These are phyloP conservation scores for Nesogale talazaci DNA, from an alignment of 2,113 vertebrate genomes.

Conservation along the genomic window DNA sequence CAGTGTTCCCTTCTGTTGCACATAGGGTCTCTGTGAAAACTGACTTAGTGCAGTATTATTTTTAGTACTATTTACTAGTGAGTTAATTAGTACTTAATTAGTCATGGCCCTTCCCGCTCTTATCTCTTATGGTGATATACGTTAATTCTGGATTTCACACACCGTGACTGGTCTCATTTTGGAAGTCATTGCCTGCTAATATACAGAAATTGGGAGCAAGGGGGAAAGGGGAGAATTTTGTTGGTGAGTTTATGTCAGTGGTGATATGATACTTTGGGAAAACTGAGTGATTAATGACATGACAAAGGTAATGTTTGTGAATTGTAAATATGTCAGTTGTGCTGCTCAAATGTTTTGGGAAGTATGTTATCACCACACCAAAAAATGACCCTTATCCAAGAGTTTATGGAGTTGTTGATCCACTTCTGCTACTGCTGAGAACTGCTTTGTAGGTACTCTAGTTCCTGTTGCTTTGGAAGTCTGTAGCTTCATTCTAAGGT, in stretches of 20 bases:
- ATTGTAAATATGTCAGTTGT: background rate
- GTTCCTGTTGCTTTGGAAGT: slow-evolving; percentile 40
- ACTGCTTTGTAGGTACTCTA: slow-evolving; percentile 27
- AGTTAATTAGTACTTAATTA: too few relatives aligned
- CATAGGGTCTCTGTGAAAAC: too few relatives aligned
- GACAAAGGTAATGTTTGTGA: background rate
- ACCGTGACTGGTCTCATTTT: too few relatives aligned
- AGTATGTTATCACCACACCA: background rate
- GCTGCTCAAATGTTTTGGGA: background rate
- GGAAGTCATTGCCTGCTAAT: too few relatives aligned
- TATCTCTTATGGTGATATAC: too few relatives aligned
- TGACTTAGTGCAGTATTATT: too few relatives aligned
- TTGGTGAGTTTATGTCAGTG: background rate
- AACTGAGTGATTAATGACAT: background rate
- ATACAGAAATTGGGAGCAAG: background rate
- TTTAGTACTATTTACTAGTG: too few relatives aligned
- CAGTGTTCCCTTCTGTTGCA: too few relatives aligned
- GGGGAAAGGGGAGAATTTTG: background rate
- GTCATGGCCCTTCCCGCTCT: too few relatives aligned
- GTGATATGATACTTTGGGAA: background rate
- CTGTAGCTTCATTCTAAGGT: background rate
- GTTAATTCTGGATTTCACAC: too few relatives aligned
- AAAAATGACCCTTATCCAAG: background rate
- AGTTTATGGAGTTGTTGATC: background rate
- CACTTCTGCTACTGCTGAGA: background rate